phyloP scores from a whole-genome alignment of 2,113 vertebrate genomes.

The Lepus americanus region DNA sequence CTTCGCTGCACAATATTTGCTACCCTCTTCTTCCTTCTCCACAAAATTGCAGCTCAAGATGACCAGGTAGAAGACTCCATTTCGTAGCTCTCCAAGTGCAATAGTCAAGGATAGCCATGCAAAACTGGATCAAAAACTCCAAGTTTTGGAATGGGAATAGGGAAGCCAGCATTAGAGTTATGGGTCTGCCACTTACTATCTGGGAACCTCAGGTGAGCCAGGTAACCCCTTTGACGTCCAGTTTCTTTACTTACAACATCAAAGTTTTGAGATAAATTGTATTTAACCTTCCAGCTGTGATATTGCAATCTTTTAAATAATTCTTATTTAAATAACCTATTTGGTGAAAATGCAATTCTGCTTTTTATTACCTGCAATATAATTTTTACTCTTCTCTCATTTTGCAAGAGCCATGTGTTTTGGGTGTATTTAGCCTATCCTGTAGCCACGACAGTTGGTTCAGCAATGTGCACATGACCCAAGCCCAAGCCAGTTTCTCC shows the following conservation, averaged over 20 bases:
- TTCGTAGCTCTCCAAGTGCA: neutral
- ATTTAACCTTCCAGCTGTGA: neutral
- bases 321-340: neutral
- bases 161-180: neutral
- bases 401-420: neutral
- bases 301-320: neutral
- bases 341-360: neutral
- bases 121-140: neutral
- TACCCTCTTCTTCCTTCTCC: neutral
- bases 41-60: neutral
- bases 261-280: neutral
- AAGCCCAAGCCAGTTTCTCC: neutral
- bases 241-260: neutral
- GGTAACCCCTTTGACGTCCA: neutral
- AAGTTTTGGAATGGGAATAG: neutral
- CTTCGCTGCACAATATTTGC: neutral
- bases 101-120: neutral
- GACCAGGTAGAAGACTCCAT: neutral
- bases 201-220: neutral
- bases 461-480: too few species aligned
- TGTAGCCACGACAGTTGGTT: neutral
- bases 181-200: neutral
- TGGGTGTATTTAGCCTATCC: neutral
- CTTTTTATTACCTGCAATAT: neutral
- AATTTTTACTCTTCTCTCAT: neutral